Conservation (phyloP, 2,113 vertebrate genomes). For the Silurus glanis region DNA sequence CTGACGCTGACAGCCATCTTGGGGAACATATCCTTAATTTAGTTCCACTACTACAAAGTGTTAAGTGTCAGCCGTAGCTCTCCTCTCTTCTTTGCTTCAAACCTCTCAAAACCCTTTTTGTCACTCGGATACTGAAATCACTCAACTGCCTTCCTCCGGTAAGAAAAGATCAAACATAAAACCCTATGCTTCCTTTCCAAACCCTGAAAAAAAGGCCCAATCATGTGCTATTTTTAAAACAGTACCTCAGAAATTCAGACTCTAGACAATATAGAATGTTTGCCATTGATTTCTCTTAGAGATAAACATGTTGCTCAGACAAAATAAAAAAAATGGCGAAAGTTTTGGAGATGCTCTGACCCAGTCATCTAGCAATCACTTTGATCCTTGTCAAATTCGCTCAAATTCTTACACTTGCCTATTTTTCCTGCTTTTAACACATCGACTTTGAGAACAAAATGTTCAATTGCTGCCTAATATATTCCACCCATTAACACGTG, state of each 20-base stretch:
- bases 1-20: background rate
- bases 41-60: slow-evolving; percentile 11
- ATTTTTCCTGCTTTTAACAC: too few relatives aligned
- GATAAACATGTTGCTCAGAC: background rate
- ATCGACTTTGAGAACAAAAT: too few relatives aligned
- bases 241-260: background rate
- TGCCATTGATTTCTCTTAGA: background rate
- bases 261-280: background rate
- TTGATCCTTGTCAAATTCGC: too few relatives aligned
- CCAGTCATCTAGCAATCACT: too few relatives aligned
- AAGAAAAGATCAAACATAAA: background rate
- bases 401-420: too few relatives aligned
- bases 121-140: background rate
- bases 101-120: background rate
- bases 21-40: background rate
- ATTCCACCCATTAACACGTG: too few relatives aligned
- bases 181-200: background rate
- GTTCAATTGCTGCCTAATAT: too few relatives aligned
- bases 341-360: background rate
- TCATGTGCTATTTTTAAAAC: background rate
- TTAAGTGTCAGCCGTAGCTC: background rate
- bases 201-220: background rate
- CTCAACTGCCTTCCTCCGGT: background rate
- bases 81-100: background rate
- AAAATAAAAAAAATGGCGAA: background rate